Conservation (phyloP, 2,888 invertebrate genomes). For the Eumerus sabulonum region DNA sequence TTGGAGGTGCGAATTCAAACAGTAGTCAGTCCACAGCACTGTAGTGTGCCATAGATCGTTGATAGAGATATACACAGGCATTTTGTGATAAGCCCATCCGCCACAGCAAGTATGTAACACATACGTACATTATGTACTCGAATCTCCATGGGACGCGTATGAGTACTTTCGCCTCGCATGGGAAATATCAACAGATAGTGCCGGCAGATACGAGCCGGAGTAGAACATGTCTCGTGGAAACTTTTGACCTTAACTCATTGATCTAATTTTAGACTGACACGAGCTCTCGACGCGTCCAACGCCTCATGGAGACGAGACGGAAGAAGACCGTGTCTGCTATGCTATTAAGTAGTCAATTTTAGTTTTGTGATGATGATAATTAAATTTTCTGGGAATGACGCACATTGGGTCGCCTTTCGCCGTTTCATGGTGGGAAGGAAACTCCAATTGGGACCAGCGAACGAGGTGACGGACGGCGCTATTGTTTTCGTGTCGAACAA, state of each 20-base stretch:
- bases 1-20: slow-evolving; percentile 37
- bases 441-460: slow-evolving; percentile 13
- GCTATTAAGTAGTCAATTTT: slow-evolving; percentile 58
- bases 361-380: slow-evolving; percentile 56
- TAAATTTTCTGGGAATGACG: slow-evolving; percentile 59
- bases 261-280: slow-evolving; percentile 65
- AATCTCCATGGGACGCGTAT: no score
- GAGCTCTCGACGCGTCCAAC: slow-evolving; percentile 28
- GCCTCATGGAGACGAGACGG: slow-evolving; percentile 26
- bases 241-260: slow-evolving; percentile 68
- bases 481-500: no score
- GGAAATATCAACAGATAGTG: slow-evolving; percentile 13
- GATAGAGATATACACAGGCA: slow-evolving; percentile 7
- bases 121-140: no score
- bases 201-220: background rate
- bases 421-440: slow-evolving; percentile 26
- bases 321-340: slow-evolving; percentile 57
- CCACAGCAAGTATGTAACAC: background rate
- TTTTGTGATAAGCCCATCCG: slow-evolving; percentile 32
- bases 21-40: slow-evolving; percentile 3
- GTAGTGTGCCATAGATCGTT: slow-evolving; percentile 18
- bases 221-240: slow-evolving; percentile 57
- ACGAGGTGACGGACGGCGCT: no score
- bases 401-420: slow-evolving; percentile 29
- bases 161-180: no score